Conservation (phyloP, 2,113 vertebrate genomes). For the Cercocebus atys region DNA sequence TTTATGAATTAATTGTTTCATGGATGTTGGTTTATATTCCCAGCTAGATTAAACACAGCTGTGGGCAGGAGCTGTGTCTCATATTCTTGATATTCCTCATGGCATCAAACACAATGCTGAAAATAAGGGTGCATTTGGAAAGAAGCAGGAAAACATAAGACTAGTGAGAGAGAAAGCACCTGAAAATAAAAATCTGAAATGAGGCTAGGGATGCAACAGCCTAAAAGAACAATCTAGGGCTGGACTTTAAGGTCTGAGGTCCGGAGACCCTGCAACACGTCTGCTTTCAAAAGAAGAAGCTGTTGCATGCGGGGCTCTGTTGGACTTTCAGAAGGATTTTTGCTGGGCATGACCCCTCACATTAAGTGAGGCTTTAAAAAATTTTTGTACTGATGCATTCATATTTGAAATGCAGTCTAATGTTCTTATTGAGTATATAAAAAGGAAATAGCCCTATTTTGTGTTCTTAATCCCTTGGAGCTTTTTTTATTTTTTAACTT, state of each 20-base stretch:
- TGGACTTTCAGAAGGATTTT: background rate
- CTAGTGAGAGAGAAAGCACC: background rate
- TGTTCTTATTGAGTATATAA: background rate
- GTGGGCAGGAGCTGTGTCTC: background rate
- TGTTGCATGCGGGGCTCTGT: background rate
- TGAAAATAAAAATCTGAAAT: background rate
- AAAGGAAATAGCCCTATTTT: background rate
- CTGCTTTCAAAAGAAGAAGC: background rate
- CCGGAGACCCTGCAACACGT: rapidly evolving
- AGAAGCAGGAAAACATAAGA: background rate
- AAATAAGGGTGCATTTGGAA: background rate
- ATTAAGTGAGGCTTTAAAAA: background rate
- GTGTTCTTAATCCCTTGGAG: background rate
- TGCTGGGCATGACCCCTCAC: background rate
- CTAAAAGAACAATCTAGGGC: background rate
- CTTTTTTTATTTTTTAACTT: background rate
- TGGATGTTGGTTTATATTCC: background rate
- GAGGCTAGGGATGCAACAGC: background rate
- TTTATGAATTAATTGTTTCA: background rate
- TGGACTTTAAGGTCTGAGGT: background rate
- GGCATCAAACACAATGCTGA: background rate
- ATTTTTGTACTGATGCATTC: background rate
- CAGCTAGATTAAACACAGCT: background rate
- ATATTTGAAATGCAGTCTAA: background rate
- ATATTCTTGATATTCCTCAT: background rate